phyloP scores from a whole-genome alignment of 1,140 invertebrate species.

The Heterodera schachtii region DNA sequence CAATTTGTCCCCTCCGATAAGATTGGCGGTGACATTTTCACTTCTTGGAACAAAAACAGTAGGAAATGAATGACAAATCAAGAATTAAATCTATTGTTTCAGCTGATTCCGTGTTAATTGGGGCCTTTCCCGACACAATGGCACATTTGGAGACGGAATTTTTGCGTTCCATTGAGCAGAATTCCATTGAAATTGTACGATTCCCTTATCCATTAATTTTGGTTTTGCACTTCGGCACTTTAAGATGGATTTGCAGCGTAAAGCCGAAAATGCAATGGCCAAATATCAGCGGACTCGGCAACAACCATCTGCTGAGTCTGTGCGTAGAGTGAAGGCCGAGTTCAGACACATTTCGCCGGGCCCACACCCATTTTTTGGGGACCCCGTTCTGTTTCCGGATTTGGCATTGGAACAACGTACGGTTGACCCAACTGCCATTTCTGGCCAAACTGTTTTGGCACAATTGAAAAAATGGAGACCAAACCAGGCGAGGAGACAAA shows the following conservation, averaged over 20 bases:
- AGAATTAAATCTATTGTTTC: background rate
- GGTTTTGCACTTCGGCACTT: slow-evolving; percentile 26
- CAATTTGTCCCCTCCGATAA: slow-evolving; percentile 48
- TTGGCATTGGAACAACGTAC: background rate
- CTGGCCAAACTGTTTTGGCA: slow-evolving; percentile 70
- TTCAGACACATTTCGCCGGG: slow-evolving; percentile 40
- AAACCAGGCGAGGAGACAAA: slow-evolving; percentile 68
- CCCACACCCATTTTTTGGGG: slow-evolving; percentile 51
- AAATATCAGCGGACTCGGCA: slow-evolving; percentile 85
- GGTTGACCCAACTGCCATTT: background rate
- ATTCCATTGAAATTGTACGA: slow-evolving; percentile 75
- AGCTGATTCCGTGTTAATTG: slow-evolving; percentile 69
- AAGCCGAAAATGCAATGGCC: slow-evolving; percentile 83
- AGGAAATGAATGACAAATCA: background rate
- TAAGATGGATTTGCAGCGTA: slow-evolving; percentile 76
- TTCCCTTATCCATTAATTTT: background rate
- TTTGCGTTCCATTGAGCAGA: slow-evolving; percentile 77
- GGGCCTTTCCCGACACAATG: slow-evolving; percentile 78
- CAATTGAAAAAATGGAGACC: slow-evolving; percentile 83
- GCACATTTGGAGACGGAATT: slow-evolving; percentile 82
- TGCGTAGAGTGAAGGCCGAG: slow-evolving; percentile 78
- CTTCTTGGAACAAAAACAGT: slow-evolving; percentile 4
- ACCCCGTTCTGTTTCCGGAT: slow-evolving; percentile 20
- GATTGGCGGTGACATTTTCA: background rate
- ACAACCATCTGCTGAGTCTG: slow-evolving; percentile 82